Percentiles rank a stretch among this genome's conserved stretches.
These are phyloP conservation scores for Paradisaea rubra DNA, from an alignment of 2,113 vertebrate species.

Conservation along the genomic window DNA sequence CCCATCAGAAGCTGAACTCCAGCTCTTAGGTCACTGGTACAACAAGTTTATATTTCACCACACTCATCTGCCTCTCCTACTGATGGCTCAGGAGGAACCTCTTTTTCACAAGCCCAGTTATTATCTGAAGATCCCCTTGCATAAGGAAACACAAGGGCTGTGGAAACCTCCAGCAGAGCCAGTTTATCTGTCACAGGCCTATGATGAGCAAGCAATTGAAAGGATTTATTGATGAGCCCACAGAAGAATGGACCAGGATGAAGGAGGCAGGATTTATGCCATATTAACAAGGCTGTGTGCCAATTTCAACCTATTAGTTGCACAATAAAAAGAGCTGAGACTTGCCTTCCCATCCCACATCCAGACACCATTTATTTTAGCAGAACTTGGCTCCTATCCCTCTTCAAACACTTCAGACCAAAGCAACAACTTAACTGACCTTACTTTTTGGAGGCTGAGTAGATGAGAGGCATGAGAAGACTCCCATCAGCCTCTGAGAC, in stretches of 20 bases:
- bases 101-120: not conserved
- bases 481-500: not conserved
- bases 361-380: conserved; percentile 7
- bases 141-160: not conserved
- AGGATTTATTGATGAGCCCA: conserved; percentile 30
- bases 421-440: conserved; percentile 1
- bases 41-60: not conserved
- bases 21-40: not conserved
- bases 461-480: not conserved
- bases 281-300: conserved; percentile 12
- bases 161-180: not conserved
- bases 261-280: conserved; percentile 29
- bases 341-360: not conserved
- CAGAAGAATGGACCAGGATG: not conserved
- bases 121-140: not conserved
- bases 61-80: not conserved
- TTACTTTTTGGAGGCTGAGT: not conserved
- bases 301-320: conserved; percentile 33
- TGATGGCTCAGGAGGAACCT: not conserved
- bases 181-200: not conserved
- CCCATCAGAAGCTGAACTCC: not conserved
- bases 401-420: not conserved
- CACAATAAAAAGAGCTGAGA: not conserved
- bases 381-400: not conserved
- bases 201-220: not conserved